Evolutionary conservation across 2,888 invertebrate genomes (phyloP).

Genomic region (Drosophila incognita): DNA sequence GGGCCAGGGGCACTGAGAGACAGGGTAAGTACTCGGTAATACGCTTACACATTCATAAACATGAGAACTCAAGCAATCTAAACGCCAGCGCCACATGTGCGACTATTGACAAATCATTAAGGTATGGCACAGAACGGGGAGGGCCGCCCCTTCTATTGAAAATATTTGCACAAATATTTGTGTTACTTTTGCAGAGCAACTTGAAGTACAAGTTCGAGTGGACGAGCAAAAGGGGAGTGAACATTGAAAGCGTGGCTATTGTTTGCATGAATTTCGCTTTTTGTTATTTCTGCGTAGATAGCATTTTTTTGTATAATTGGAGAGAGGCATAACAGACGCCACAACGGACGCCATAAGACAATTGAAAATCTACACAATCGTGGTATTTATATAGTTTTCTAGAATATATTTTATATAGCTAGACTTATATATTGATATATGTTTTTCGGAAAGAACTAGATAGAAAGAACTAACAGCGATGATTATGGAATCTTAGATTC

Average conservation of each 20-base stretch:
- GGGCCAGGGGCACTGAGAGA: neutral
- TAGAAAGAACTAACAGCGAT: fast-evolving
- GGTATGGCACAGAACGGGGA: slow-evolving; percentile 30
- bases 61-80: slow-evolving; percentile 50
- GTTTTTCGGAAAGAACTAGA: neutral
- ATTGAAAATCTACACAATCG: neutral
- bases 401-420: neutral
- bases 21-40: slow-evolving; percentile 26
- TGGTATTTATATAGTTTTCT: neutral
- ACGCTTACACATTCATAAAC: slow-evolving; percentile 62
- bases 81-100: slow-evolving; percentile 52
- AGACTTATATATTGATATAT: too few species aligned
- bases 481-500: neutral
- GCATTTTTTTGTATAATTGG: neutral
- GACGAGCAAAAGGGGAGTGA: slow-evolving; percentile 14
- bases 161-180: slow-evolving; percentile 63
- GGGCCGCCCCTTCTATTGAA: neutral
- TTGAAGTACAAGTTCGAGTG: slow-evolving; percentile 45
- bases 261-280: slow-evolving; percentile 51
- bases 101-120: slow-evolving; percentile 69
- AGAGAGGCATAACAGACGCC: neutral
- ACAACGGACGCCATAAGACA: neutral
- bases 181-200: slow-evolving; percentile 37
- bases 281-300: neutral
- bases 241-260: slow-evolving; percentile 41